These are phyloP conservation scores for Tetranychus truncatus DNA, from an alignment of 2,888 invertebrate species.

Conservation along the genomic window DNA sequence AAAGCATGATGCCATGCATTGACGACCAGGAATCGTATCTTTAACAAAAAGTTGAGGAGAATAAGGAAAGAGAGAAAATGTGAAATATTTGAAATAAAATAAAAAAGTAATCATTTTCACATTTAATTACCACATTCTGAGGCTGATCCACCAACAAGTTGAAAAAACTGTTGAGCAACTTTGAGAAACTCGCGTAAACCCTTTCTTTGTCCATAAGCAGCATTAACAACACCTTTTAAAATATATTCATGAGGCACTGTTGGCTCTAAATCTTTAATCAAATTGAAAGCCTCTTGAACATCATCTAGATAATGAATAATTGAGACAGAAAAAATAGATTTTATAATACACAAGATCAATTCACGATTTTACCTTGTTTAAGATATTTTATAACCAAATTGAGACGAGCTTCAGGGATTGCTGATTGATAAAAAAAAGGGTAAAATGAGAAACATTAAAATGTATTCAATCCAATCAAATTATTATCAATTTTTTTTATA, in stretches of 20 bases:
- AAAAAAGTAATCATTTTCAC: background rate
- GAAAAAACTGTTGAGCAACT: conserved; percentile 86
- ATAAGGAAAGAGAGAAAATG: conserved; percentile 1
- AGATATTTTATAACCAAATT: conserved; percentile 89
- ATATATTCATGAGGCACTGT: conserved; percentile 88
- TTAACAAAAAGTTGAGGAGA: conserved; percentile 13
- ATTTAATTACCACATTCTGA: conserved; percentile 54
- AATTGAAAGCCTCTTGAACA: conserved; percentile 62
- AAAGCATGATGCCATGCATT: conserved; percentile 94
- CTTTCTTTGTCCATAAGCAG: conserved; percentile 73
- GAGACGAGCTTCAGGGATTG: conserved; percentile 84
- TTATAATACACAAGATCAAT: background rate
- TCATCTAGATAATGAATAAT: conserved; percentile 39
- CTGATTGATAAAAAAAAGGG: conserved; percentile 30
- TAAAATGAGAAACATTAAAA: background rate
- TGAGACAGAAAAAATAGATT: background rate
- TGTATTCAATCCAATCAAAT: background rate
- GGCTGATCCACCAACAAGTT: conserved; percentile 82
- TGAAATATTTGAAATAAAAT: no score
- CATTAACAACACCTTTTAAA: conserved; percentile 85
- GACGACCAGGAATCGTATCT: conserved; percentile 78
- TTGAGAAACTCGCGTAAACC: conserved; percentile 86
- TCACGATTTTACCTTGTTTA: conserved; percentile 41
- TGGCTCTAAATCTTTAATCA: conserved; percentile 78
- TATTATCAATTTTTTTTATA: background rate